A percentile compares a stretch with the other conserved stretches of the same genome.
Conservation (phyloP, 1,140 invertebrate species). For the Lepidurus arcticus region DNA sequence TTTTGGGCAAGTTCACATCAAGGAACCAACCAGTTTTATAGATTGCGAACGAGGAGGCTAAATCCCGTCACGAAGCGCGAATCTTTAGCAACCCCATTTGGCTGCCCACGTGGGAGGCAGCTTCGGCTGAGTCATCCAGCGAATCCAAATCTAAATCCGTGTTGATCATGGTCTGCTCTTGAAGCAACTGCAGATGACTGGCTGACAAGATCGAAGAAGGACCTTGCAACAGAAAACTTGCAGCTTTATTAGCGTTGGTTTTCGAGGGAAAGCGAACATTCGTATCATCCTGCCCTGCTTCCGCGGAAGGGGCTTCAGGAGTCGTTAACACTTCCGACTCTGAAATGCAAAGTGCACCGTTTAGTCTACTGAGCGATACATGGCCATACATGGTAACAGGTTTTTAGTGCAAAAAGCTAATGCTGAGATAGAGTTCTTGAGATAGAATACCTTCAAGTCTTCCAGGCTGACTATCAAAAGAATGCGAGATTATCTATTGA, state of each 20-base stretch:
- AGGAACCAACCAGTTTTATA: too few relatives aligned
- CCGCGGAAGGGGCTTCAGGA: neutral
- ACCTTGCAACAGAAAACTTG: conserved; percentile 22
- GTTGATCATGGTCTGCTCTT: conserved; percentile 80
- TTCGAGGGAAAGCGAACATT: conserved; percentile 18
- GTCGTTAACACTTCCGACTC: neutral
- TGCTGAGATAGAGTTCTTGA: too few relatives aligned
- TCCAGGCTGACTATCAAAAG: neutral
- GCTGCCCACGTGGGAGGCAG: conserved; percentile 45
- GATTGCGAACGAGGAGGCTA: neutral
- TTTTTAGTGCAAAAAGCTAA: too few relatives aligned
- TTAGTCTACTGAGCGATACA: neutral
- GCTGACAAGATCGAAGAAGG: conserved; percentile 44
- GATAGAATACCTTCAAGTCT: neutral
- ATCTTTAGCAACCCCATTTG: conserved; percentile 50
- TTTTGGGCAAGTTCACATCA: too few relatives aligned
- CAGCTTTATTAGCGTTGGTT: neutral
- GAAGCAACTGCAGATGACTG: conserved; percentile 62
- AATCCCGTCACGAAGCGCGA: conserved; percentile 36
- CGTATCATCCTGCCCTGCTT: neutral
- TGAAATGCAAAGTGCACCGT: neutral
- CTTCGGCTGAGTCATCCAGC: conserved; percentile 56
- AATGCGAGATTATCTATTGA: neutral
- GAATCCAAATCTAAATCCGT: conserved; percentile 78
- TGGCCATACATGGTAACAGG: too few relatives aligned